phyloP scores from a whole-genome alignment of 2,797 vertebrate species.

The Acanthurus leucopareius region DNA sequence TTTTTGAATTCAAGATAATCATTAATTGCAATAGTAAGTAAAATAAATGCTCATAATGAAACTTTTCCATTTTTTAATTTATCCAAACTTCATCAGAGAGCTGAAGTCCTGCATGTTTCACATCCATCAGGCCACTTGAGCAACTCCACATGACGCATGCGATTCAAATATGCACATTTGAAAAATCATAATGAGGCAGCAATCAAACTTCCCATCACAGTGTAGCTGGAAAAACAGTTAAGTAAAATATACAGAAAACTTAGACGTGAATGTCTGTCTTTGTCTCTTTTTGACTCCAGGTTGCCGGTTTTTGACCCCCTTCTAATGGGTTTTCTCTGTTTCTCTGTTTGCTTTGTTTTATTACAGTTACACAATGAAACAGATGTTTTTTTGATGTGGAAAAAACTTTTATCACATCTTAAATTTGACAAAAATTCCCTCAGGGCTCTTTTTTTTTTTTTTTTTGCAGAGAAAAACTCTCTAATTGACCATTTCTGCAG shows the following conservation, averaged over 20 bases:
- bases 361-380: neutral
- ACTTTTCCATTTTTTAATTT: no score
- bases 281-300: neutral
- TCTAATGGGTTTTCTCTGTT: neutral
- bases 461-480: neutral
- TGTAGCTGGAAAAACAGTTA: neutral
- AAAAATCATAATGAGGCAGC: no score
- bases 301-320: neutral
- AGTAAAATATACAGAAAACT: neutral
- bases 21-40: no score
- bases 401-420: neutral
- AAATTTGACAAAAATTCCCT: neutral
- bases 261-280: neutral
- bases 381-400: no score
- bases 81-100: no score
- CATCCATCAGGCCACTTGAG: no score
- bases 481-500: constrained; percentile 3
- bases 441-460: neutral
- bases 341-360: neutral
- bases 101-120: no score
- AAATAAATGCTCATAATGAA: no score
- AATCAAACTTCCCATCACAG: neutral
- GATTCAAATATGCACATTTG: no score
- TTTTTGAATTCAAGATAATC: no score
- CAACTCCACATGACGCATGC: no score